Evolutionary conservation across 2,888 invertebrate species (phyloP).

Genomic region (Pachydiplax longipennis): DNA sequence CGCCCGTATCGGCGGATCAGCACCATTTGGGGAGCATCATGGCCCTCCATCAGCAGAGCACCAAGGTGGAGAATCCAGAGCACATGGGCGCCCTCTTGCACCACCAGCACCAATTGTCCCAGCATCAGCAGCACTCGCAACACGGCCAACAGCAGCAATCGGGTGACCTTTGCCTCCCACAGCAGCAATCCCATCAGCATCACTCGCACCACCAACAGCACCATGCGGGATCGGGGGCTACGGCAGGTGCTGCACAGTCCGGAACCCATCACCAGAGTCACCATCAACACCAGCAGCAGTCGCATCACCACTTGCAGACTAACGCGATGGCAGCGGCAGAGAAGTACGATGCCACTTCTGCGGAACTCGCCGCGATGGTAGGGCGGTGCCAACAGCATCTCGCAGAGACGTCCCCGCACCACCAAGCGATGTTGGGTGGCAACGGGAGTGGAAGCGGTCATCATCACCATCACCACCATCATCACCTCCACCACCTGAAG

Average conservation of each 20-base stretch:
- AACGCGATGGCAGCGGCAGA: constrained; percentile 57
- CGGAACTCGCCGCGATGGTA: constrained; percentile 70
- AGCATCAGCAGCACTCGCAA: constrained; percentile 62
- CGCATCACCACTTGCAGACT: constrained; percentile 53
- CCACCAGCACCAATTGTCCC: constrained; percentile 62
- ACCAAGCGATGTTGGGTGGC: constrained; percentile 61
- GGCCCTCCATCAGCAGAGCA: constrained; percentile 57
- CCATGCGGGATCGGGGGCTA: constrained; percentile 61
- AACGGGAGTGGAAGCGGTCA: constrained; percentile 60
- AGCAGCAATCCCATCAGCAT: constrained; percentile 53
- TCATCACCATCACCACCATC: constrained; percentile 55
- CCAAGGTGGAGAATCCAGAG: constrained; percentile 67
- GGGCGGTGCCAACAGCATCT: constrained; percentile 67
- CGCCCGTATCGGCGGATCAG: constrained; percentile 55
- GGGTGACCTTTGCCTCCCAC: constrained; percentile 51
- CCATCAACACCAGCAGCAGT: constrained; percentile 58
- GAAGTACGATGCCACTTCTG: constrained; percentile 61
- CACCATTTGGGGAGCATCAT: constrained; percentile 55
- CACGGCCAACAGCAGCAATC: constrained; percentile 60
- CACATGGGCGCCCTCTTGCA: constrained; percentile 74
- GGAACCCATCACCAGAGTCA: constrained; percentile 73
- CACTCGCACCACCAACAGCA: constrained; percentile 52
- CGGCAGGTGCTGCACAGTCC: constrained; percentile 61
- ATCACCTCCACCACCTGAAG: constrained; percentile 71
- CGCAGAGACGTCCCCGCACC: constrained; percentile 55